These are phyloP conservation scores for Parazoanthus atlanticus DNA, from an alignment of 92 coral and sea anemone species.

Conservation along the genomic window DNA sequence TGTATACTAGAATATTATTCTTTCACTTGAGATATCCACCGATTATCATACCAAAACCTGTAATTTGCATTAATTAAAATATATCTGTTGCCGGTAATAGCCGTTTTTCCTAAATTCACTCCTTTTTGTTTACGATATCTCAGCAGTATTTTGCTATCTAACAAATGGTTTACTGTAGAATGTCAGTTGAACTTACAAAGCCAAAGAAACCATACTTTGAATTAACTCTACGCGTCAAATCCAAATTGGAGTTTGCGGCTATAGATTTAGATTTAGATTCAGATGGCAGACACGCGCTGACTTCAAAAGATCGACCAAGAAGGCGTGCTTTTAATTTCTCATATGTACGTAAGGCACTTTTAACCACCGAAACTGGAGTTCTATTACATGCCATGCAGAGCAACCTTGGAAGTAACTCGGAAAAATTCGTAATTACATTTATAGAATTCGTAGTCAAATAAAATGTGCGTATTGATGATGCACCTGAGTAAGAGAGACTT, in stretches of 20 bases:
- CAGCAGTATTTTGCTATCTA: not conserved
- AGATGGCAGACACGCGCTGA: not conserved
- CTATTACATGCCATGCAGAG: not conserved
- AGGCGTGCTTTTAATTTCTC: not conserved
- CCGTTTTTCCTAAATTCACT: not conserved
- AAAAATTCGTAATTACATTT: not conserved
- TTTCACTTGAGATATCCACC: not conserved
- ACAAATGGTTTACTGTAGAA: not conserved
- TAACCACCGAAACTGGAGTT: not conserved
- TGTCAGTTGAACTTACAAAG: not conserved
- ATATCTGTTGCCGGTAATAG: not conserved
- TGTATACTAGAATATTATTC: no score
- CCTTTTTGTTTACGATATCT: not conserved
- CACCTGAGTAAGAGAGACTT: not conserved
- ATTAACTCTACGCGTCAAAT: no score
- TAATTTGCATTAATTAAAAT: not conserved
- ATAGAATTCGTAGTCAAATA: not conserved
- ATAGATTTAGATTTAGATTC: no score
- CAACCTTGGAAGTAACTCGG: not conserved
- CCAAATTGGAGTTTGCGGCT: no score
- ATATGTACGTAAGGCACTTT: no score
- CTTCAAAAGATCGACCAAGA: not conserved
- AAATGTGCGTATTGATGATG: not conserved
- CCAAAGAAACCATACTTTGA: not conserved
- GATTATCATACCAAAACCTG: not conserved